Base-by-base conservation (phyloP, 1,140 invertebrate species). In the Doryteuthis pealeii region DNA sequence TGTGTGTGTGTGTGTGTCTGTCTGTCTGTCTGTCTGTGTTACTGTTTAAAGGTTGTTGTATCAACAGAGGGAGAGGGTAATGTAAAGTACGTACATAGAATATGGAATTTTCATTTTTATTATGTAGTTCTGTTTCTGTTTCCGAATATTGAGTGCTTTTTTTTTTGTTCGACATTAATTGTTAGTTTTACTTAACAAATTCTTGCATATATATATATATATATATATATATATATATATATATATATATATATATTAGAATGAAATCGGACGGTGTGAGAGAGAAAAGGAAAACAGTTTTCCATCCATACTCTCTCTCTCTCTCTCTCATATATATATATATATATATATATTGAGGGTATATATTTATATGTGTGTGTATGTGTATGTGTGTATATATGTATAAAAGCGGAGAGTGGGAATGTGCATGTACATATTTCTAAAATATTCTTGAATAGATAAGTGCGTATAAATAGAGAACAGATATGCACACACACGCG, bases 1-100 rank as follows among this genome's bases (percentile, higher is more conserved):
- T 77, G 40, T 72, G 43, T 77, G 28, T 76, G 26, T 73, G 33
- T 76, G 8, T 73, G 33, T 72, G 28, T 71, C 6, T 73, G 30
- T 67, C 30, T 73, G 35, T 73, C 6, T 73, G n/a, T 68, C 6
- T 76, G 26, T 54, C 14, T 54, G n/a, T 70, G 22, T 73, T 2
- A 68, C 1, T 73, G 43, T n/a, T n/a, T n/a, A n/a, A n/a, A n/a
- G n/a, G n/a, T n/a, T n/a, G n/a, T n/a, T n/a, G n/a, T n/a, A n/a
- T n/a, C n/a, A n/a, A n/a, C n/a, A n/a, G n/a, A n/a, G n/a, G n/a
- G n/a, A n/a, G n/a, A n/a, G n/a, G n/a, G n/a, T n/a, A n/a, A n/a
- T n/a, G n/a, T n/a, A n/a, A n/a, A n/a, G n/a, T n/a, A n/a, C n/a
- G n/a, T n/a, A n/a, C n/a, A n/a, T n/a, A n/a, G n/a, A n/a, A n/a